phyloP scores from a whole-genome alignment of 2,888 invertebrate species.

The Phrixothrix hirtus region DNA sequence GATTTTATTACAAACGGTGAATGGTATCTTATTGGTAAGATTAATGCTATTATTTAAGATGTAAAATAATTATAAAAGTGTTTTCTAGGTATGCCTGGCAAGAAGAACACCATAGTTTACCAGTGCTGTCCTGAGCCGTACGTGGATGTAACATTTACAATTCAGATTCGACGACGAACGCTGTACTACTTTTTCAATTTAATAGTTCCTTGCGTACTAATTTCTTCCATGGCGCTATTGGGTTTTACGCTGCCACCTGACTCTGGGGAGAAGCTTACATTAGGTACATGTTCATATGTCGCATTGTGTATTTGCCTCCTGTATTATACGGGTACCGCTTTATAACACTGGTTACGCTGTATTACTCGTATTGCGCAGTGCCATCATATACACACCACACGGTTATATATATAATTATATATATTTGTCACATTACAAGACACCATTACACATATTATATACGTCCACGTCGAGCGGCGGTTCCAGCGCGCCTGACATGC shows the following conservation, averaged over 20 bases:
- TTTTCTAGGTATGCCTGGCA: slow-evolving; percentile 87
- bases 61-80: no score
- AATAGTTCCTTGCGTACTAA: slow-evolving; percentile 98
- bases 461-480: slow-evolving; percentile 34
- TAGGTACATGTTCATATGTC: slow-evolving; percentile 69
- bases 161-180: slow-evolving; percentile 93
- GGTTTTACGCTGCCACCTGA: slow-evolving; percentile 99
- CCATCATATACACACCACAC: slow-evolving; percentile 39
- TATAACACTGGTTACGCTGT: slow-evolving; percentile 43
- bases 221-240: slow-evolving; percentile 97
- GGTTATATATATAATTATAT: slow-evolving; percentile 21
- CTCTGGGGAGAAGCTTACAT: slow-evolving; percentile 92
- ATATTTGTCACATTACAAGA: slow-evolving; percentile 21
- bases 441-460: slow-evolving; percentile 24
- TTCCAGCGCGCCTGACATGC: slow-evolving; percentile 38
- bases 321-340: slow-evolving; percentile 48
- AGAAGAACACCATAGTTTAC: slow-evolving; percentile 87
- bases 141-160: slow-evolving; percentile 95
- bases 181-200: slow-evolving; percentile 99
- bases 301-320: slow-evolving; percentile 44
- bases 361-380: slow-evolving; percentile 45
- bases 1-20: slow-evolving; percentile 99
- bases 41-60: neutral
- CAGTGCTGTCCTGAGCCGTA: slow-evolving; percentile 94
- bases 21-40: slow-evolving; percentile 97